A percentile compares a stretch with the other conserved stretches of the same genome.
Evolutionary conservation across 2,888 invertebrate species (phyloP).

Genomic region (Leucoma salicis): DNA sequence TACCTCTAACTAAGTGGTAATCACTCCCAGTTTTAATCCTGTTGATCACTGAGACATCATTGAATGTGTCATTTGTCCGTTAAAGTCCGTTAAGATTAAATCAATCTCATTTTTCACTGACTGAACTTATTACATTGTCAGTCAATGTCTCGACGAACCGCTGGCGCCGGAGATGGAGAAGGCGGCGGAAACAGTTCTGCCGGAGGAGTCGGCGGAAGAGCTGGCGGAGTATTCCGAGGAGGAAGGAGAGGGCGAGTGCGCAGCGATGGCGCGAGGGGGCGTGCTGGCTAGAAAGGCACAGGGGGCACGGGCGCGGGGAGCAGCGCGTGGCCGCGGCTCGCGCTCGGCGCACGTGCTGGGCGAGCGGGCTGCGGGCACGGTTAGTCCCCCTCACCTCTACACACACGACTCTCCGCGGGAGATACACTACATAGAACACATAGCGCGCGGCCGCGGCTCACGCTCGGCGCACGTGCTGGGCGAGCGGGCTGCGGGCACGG

Average conservation of each 20-base stretch:
- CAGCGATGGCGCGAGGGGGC: neutral
- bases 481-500: neutral
- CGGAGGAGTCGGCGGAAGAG: constrained; percentile 16
- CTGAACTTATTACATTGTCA: constrained; percentile 18
- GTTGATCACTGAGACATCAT: no score
- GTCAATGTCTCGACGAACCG: constrained; percentile 39
- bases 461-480: neutral
- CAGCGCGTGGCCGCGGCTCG: neutral
- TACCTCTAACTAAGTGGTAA: no score
- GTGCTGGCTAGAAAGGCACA: neutral
- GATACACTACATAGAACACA: no score
- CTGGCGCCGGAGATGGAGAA: constrained; percentile 12
- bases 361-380: neutral
- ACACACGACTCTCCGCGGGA: no score
- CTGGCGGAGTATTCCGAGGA: constrained; percentile 29
- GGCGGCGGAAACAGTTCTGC: constrained; percentile 18
- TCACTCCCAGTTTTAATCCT: no score
- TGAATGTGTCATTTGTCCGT: no score
- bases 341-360: neutral
- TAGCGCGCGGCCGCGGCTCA: neutral
- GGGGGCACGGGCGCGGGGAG: neutral
- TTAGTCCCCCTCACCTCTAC: neutral
- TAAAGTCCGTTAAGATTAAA: no score
- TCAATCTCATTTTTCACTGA: no score
- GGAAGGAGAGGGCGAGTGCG: constrained; percentile 23